phyloP scores from a whole-genome alignment of 2,113 vertebrate species.

The Pitta sordida region DNA sequence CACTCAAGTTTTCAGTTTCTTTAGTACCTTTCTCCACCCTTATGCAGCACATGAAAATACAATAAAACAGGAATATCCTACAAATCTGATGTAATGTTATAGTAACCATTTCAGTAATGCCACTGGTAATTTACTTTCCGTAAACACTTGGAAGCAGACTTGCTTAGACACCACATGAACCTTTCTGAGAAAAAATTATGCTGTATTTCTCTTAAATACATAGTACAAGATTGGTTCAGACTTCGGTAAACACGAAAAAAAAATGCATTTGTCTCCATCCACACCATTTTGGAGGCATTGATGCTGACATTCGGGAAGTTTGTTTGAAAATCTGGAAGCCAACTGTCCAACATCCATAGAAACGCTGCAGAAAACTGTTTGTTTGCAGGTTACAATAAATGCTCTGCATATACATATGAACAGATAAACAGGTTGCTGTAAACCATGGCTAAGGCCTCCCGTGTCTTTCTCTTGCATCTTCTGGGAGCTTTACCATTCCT shows the following conservation, averaged over 20 bases:
- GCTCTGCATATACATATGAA: rapidly evolving
- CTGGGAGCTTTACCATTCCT: rapidly evolving
- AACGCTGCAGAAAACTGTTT: rapidly evolving
- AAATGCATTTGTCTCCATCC: not conserved
- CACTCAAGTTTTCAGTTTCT: not conserved
- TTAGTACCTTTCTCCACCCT: not conserved
- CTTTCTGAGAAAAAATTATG: rapidly evolving
- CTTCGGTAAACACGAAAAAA: not conserved
- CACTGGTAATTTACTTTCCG: not conserved
- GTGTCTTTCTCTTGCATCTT: rapidly evolving
- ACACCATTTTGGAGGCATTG: not conserved
- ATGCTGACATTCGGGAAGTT: not conserved
- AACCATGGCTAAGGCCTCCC: rapidly evolving
- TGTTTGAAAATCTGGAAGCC: not conserved
- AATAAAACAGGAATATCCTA: not conserved
- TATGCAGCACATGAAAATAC: not conserved
- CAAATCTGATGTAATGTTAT: not conserved
- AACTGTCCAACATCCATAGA: rapidly evolving
- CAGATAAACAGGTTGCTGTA: not conserved
- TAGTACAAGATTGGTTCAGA: not conserved
- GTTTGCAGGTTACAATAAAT: too few relatives aligned
- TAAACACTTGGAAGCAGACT: not conserved
- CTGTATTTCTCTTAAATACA: not conserved
- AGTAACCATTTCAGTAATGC: not conserved
- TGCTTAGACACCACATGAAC: not conserved